A percentile compares a stretch with the other conserved stretches of the same genome.
Conservation (phyloP, 1,140 invertebrate species). For the Zaprionus lachaisei region DNA sequence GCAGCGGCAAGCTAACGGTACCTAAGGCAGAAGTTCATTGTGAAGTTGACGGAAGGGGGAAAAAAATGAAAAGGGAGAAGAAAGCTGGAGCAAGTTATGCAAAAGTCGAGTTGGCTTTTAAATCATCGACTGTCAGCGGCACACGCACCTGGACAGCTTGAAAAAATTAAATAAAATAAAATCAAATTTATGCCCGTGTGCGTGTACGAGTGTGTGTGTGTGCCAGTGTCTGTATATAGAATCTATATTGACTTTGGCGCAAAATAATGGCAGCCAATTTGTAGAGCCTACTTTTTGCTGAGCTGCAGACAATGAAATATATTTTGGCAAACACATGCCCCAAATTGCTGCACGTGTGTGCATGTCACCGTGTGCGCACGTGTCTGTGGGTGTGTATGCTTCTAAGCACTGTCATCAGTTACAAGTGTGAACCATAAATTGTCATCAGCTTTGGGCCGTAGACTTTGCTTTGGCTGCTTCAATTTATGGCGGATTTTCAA, state of each 20-base stretch:
- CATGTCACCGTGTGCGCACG: slow-evolving; percentile 15
- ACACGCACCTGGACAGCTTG: slow-evolving; percentile 40
- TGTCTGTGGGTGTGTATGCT: slow-evolving; percentile 33
- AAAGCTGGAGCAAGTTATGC: slow-evolving; percentile 35
- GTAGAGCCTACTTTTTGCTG: slow-evolving; percentile 59
- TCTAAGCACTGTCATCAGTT: slow-evolving; percentile 81
- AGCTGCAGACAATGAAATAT: slow-evolving; percentile 76
- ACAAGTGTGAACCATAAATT: slow-evolving; percentile 83
- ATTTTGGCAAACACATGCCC: slow-evolving; percentile 60
- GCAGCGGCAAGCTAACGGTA: slow-evolving; percentile 3
- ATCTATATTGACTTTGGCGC: slow-evolving; percentile 72
- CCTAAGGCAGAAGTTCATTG: slow-evolving; percentile 36
- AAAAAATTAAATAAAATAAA: slow-evolving; percentile 44
- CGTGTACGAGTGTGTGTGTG: background rate
- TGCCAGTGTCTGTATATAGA: slow-evolving; percentile 27
- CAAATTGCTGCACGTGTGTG: slow-evolving; percentile 48
- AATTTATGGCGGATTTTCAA: slow-evolving; percentile 69
- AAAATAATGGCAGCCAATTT: slow-evolving; percentile 78
- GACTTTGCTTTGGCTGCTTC: slow-evolving; percentile 71
- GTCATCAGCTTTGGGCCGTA: slow-evolving; percentile 70
- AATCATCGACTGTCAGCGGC: slow-evolving; percentile 70
- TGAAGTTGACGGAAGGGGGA: background rate
- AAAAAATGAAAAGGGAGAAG: slow-evolving; percentile 14
- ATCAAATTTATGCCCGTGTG: slow-evolving; percentile 41
- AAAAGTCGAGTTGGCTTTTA: slow-evolving; percentile 53